phyloP scores from a whole-genome alignment of 2,888 invertebrate species.

The Mayetiola destructor region DNA sequence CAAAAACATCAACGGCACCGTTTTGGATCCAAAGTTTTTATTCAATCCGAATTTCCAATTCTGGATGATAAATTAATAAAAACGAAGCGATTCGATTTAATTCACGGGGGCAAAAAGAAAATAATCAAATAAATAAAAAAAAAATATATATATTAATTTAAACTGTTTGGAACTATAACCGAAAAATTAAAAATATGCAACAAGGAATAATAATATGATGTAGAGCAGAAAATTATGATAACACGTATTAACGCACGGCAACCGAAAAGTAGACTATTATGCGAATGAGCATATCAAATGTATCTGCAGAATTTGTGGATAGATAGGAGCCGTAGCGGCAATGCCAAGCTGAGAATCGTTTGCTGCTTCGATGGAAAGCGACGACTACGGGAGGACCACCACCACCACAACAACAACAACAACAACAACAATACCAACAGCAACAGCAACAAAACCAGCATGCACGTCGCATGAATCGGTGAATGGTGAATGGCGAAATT shows the following conservation, averaged over 20 bases:
- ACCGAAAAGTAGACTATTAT: slow-evolving; percentile 9
- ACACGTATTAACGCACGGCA: slow-evolving; percentile 12
- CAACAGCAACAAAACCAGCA: slow-evolving; percentile 1
- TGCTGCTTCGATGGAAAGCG: no score
- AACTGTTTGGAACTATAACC: no score
- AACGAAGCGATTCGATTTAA: neutral
- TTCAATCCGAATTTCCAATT: no score
- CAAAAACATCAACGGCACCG: no score
- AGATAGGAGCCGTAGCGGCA: no score
- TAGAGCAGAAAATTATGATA: slow-evolving; percentile 11
- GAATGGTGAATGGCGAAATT: no score
- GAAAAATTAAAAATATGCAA: slow-evolving; percentile 7
- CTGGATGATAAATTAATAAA: neutral
- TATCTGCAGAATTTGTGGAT: neutral
- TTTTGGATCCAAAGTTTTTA: no score
- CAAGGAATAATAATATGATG: slow-evolving; percentile 9
- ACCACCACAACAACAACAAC: slow-evolving; percentile 4
- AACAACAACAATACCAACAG: neutral
- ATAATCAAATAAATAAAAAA: neutral
- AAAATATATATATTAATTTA: neutral
- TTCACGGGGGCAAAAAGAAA: neutral
- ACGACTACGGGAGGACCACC: no score
- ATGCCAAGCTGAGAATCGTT: no score
- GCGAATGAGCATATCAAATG: neutral
- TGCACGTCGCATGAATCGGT: no score